Evolutionary conservation across 2,888 invertebrate genomes (phyloP).

Genomic region (Coelinius sp.): DNA sequence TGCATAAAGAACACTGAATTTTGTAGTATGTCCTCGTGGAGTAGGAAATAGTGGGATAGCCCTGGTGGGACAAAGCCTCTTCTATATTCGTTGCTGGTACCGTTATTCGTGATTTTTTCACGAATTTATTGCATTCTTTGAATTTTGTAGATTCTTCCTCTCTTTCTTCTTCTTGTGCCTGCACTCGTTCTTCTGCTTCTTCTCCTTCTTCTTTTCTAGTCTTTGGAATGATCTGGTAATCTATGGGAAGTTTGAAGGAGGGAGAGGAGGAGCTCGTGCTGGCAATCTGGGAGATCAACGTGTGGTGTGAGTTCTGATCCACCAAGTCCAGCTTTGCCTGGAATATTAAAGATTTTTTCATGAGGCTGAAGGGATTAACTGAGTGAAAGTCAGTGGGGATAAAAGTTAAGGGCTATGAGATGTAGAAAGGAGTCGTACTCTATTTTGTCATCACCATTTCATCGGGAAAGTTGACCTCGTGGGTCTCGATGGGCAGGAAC

Average conservation of each 20-base stretch:
- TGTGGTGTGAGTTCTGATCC: conserved; percentile 61
- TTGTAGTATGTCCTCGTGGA: conserved; percentile 64
- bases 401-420: background rate
- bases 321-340: conserved; percentile 66
- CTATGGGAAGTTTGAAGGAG: background rate
- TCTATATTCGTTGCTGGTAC: conserved; percentile 19
- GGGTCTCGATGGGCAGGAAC: conserved; percentile 65
- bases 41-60: conserved; percentile 34
- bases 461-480: conserved; percentile 65
- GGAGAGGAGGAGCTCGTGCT: conserved; percentile 45
- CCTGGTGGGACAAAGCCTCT: conserved; percentile 23
- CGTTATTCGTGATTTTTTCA: conserved; percentile 1
- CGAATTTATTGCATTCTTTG: background rate
- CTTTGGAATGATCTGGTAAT: background rate
- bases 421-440: conserved; percentile 24
- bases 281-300: conserved; percentile 62
- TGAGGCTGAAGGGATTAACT: background rate
- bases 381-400: background rate
- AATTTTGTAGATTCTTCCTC: background rate
- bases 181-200: background rate
- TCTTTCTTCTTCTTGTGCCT: background rate
- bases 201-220: background rate
- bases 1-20: conserved; percentile 66
- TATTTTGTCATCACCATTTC: conserved; percentile 62
- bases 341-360: background rate